Evolutionary conservation across 1,140 invertebrate genomes (phyloP).

Genomic region (Pseudomyrmex flavicornis): DNA sequence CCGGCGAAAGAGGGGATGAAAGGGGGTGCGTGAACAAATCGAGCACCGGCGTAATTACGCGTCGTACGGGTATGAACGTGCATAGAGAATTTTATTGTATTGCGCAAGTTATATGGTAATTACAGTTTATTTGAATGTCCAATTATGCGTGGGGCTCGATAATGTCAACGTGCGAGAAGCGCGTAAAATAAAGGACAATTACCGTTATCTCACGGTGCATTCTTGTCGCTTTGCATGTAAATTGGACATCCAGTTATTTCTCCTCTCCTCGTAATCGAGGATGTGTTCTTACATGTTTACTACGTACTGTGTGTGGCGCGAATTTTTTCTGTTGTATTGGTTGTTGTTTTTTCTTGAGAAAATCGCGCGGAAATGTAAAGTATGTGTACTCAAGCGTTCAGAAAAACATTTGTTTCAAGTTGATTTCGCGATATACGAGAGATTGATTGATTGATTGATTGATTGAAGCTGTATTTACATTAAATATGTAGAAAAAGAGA

Average conservation of each 20-base stretch:
- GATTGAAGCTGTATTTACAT: neutral
- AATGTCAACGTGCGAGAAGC: constrained; percentile 39
- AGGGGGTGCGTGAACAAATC: neutral
- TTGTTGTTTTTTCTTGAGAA: neutral
- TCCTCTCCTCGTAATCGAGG: constrained; percentile 40
- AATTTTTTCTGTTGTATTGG: constrained; percentile 15
- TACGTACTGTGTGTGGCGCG: neutral
- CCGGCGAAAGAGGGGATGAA: neutral
- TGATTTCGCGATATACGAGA: neutral
- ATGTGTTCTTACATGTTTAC: neutral
- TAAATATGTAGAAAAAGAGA: neutral
- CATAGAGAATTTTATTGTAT: constrained; percentile 47
- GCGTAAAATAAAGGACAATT: constrained; percentile 64
- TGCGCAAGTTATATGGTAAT: constrained; percentile 62
- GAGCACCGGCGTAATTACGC: constrained; percentile 39
- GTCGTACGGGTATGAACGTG: constrained; percentile 25
- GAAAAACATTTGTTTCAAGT: constrained; percentile 23
- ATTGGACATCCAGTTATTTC: constrained; percentile 54
- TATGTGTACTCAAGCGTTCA: neutral
- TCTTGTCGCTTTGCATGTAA: constrained; percentile 42
- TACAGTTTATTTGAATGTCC: constrained; percentile 54
- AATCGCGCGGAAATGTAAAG: neutral
- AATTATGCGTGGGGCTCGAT: constrained; percentile 63
- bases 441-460: neutral
- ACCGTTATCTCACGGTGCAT: constrained; percentile 33